Conservation (phyloP, 2,797 vertebrate species). For the Buphagus erythrorhynchus region DNA sequence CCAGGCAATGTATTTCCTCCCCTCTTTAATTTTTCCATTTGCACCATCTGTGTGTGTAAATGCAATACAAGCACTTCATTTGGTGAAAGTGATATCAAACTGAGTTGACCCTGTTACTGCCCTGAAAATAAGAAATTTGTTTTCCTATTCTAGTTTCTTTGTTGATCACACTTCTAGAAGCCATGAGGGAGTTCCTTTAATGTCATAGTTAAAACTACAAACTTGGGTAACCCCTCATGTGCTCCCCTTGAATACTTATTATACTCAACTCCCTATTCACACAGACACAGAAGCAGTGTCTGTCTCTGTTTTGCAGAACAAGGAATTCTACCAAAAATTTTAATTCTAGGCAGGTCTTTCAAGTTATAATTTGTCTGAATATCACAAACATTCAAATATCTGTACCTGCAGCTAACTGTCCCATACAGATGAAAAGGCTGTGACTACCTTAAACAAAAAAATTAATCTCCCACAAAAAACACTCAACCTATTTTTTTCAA, state of each 20-base stretch:
- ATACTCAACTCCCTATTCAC: neutral
- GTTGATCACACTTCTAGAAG: slow-evolving; percentile 1
- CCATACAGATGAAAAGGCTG: neutral
- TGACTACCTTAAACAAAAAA: neutral
- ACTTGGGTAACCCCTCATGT: neutral
- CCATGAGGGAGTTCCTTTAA: neutral
- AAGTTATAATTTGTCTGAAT: neutral
- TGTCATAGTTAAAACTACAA: neutral
- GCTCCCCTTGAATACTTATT: neutral
- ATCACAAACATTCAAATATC: neutral
- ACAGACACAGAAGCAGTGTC: neutral
- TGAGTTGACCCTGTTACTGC: neutral
- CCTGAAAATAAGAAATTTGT: slow-evolving; percentile 20
- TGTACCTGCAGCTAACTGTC: neutral
- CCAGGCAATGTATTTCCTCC: neutral
- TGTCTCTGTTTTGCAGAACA: neutral
- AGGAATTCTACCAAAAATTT: neutral
- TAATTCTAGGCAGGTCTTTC: neutral
- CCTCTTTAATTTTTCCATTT: neutral
- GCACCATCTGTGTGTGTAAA: neutral
- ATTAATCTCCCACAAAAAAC: neutral
- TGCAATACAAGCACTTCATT: neutral
- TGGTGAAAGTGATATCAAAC: neutral
- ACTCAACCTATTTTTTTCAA: neutral
- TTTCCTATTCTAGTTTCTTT: slow-evolving; percentile 5